Conservation (phyloP, 1,140 invertebrate species). For the Drosophila setifemur region DNA sequence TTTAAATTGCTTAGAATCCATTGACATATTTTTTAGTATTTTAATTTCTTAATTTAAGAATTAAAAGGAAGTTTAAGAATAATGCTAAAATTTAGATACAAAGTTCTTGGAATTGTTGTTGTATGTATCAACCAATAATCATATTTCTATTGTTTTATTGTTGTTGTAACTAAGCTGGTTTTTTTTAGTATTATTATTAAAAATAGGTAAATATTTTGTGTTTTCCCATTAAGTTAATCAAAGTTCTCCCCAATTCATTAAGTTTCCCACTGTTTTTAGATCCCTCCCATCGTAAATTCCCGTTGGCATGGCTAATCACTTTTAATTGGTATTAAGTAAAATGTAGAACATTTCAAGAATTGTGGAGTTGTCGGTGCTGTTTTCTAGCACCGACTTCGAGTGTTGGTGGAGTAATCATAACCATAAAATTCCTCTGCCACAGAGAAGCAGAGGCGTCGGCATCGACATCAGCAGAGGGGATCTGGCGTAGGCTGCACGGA, state of each 20-base stretch:
- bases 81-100: too few species aligned
- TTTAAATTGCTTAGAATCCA: too few species aligned
- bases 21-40: too few species aligned
- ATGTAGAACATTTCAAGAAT: conserved; percentile 36
- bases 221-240: too few species aligned
- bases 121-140: too few species aligned
- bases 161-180: too few species aligned
- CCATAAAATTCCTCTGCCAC: conserved; percentile 27
- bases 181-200: too few species aligned
- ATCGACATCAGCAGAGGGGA: background rate
- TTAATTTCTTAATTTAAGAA: too few species aligned
- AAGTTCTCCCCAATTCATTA: too few species aligned
- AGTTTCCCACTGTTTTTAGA: background rate
- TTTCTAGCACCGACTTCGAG: background rate
- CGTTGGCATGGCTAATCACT: conserved; percentile 13
- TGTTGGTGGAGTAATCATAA: conserved; percentile 42
- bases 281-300: conserved; percentile 1
- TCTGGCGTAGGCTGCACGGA: conserved; percentile 25
- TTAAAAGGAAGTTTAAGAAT: too few species aligned
- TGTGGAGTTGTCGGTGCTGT: background rate
- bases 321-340: conserved; percentile 48
- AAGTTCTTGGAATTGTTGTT: too few species aligned
- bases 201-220: background rate
- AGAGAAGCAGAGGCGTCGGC: conserved; percentile 8
- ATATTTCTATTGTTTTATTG: too few species aligned